Conservation (phyloP, 2,797 vertebrate genomes). For the Nannoperca obscura region DNA sequence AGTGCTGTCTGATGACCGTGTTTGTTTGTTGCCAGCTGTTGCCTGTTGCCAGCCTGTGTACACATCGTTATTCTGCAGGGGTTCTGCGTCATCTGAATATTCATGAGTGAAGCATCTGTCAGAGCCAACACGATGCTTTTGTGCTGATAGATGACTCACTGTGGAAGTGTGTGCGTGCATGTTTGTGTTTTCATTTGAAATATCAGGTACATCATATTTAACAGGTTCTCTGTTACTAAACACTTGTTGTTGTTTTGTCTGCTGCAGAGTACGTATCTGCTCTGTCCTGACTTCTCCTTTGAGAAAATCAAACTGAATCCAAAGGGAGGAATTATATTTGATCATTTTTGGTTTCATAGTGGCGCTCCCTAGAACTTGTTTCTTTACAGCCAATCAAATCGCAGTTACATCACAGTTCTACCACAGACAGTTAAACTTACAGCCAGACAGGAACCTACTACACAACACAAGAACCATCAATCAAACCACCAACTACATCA, state of each 20-base stretch:
- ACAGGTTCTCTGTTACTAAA: background rate
- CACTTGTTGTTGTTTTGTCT: too few species aligned
- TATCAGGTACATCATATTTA: background rate
- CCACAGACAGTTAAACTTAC: background rate
- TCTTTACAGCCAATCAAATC: background rate
- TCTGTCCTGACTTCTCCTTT: too few species aligned
- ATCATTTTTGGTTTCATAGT: background rate
- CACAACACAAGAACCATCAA: background rate
- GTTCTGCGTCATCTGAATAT: constrained; percentile 19
- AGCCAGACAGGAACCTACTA: background rate
- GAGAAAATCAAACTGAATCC: too few species aligned
- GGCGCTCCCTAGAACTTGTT: background rate
- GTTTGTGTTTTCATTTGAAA: background rate
- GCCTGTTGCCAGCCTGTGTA: constrained; percentile 5
- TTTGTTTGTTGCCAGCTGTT: constrained; percentile 2
- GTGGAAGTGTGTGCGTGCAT: background rate
- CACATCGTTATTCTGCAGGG: constrained; percentile 23
- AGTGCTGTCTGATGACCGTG: background rate
- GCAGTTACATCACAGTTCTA: background rate
- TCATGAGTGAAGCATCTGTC: constrained; percentile 28
- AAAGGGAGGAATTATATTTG: too few species aligned
- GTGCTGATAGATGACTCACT: constrained; percentile 7
- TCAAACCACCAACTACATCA: background rate
- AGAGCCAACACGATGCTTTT: background rate
- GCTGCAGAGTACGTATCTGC: too few species aligned